Evolutionary conservation across 2,113 vertebrate genomes (phyloP).

Genomic region (Notarius lentiginosus): DNA sequence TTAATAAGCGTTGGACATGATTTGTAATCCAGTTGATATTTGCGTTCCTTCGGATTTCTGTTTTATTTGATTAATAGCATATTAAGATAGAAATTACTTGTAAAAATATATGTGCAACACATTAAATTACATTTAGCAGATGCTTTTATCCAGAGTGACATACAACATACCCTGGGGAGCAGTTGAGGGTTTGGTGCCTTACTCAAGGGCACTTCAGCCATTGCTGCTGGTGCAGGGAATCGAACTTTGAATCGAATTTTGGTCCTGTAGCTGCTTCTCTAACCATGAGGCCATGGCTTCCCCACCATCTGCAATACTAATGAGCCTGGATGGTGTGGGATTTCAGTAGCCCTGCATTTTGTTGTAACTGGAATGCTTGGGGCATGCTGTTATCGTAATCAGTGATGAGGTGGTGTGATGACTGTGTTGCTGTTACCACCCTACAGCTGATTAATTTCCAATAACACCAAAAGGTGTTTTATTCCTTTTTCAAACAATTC

Average conservation of each 20-base stretch:
- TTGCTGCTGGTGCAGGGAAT: too few relatives aligned
- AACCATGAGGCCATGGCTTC: too few relatives aligned
- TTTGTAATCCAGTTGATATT: not conserved
- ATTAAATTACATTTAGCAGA: too few relatives aligned
- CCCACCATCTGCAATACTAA: not conserved
- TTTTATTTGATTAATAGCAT: not conserved
- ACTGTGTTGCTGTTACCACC: not conserved
- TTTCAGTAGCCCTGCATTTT: not conserved
- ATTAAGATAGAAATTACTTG: not conserved
- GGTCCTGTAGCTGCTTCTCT: too few relatives aligned
- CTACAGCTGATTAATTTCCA: not conserved
- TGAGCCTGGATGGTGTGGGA: not conserved
- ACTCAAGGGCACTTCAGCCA: too few relatives aligned
- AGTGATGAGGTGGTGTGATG: not conserved
- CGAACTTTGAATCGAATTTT: too few relatives aligned
- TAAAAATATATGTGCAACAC: not conserved
- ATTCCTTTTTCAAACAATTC: not conserved
- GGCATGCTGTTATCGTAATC: not conserved
- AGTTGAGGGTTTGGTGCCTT: too few relatives aligned
- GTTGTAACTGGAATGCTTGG: not conserved
- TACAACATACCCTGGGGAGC: too few relatives aligned
- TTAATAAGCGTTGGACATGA: not conserved
- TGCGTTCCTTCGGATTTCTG: not conserved
- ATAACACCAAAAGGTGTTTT: not conserved
- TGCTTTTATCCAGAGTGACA: too few relatives aligned